Evolutionary conservation across 2,797 vertebrate species (phyloP).

Genomic region (Okamejei kenojei): DNA sequence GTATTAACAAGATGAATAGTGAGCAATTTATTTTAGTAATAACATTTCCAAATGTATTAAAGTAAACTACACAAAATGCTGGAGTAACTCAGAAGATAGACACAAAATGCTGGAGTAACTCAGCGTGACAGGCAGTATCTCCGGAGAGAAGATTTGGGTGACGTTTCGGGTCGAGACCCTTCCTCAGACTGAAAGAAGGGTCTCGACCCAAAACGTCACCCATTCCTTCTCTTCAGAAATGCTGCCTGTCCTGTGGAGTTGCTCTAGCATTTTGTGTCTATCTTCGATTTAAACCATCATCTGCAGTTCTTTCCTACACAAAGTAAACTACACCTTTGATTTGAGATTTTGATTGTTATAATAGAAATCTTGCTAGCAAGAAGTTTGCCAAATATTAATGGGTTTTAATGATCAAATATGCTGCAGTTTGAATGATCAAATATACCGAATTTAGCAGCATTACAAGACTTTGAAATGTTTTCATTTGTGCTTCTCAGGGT

Average conservation of each 20-base stretch:
- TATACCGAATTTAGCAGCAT: background rate
- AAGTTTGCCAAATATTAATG: background rate
- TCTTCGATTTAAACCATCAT: no score
- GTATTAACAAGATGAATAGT: background rate
- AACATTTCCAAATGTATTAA: background rate
- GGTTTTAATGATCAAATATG: background rate
- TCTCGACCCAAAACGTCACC: no score
- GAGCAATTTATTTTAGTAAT: background rate
- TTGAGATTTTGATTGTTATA: slow-evolving; percentile 5
- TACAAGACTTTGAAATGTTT: background rate
- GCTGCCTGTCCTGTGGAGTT: no score
- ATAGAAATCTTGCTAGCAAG: background rate
- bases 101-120: no score
- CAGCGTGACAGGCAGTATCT: no score
- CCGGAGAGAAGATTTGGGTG: no score
- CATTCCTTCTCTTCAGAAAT: no score
- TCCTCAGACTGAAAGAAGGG: no score
- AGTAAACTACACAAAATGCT: background rate
- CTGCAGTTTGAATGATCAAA: background rate
- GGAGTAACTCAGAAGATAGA: no score
- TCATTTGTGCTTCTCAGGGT: background rate
- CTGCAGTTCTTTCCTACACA: no score
- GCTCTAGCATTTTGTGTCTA: no score
- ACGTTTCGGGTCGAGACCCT: no score
- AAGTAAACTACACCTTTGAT: background rate